Evolutionary conservation across 2,888 invertebrate genomes (phyloP), one percentile per base, ranked within the genome.

Genomic region (Tuberolachnus salignus): DNA sequence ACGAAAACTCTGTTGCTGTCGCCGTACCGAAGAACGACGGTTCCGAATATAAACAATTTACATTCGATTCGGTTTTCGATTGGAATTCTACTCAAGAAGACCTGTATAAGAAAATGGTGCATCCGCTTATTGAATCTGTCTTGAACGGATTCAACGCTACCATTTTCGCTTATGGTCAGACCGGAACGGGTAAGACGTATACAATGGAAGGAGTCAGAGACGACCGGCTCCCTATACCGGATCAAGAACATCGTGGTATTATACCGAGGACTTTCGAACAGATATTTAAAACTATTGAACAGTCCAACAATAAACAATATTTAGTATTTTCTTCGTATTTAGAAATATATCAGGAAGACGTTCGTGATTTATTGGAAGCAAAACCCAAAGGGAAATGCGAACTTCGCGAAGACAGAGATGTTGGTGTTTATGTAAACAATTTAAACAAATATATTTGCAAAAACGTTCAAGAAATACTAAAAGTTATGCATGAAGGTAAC

Each of bases 141-240:
- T 89, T 99, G 81, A 93, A 95, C 85, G 99, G 99, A 1, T 99
- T 98, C 87, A 99, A 99, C 87, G 98, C 98, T 16, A 99, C 98
- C 83, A 97, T 99, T 83, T 98, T 99, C 88, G 99, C 98, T 1
- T 99, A 99, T 86, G 99, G 98, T 0, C 99, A 99, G 87, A 99
- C 99, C 0, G 98, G 98, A 81, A 98, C 98, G 0, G 98, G 98
- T 72, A 91, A 91, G 85, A 91, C 90, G 10, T 89, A 87, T 83
- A 91, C 90, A 11, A 91, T 91, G 90, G 90, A 90, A 86, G 91
- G 90, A 86, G 82, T 90, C 84, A 91, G 91, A 13, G 99, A 99
- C 87, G 98, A 98, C 19, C 98, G 98, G 83, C 97, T 98, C 83
- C 98, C 99, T 88, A 98, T 98, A 1, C 98, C 98, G 86, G 98